Percentiles rank a stretch among this genome's conserved stretches.
Evolutionary conservation across 2,113 vertebrate genomes (phyloP).

Genomic region (Triplophysa rosa): DNA sequence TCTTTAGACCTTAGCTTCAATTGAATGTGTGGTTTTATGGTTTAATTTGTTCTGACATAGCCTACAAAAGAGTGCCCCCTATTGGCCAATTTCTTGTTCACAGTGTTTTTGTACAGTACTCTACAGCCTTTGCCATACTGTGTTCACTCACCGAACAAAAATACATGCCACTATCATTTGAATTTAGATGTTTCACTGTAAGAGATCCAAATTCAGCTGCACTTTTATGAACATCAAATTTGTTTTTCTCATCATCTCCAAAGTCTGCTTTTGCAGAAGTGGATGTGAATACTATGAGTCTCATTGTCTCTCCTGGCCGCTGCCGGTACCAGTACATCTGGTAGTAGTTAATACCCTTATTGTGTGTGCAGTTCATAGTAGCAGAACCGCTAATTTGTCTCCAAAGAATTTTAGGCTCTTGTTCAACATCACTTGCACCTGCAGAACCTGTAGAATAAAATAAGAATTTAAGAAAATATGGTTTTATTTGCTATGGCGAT

Average conservation of each 20-base stretch:
- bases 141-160: conserved; percentile 51
- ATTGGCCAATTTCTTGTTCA: too few species aligned
- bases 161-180: conserved; percentile 45
- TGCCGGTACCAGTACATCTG: conserved; percentile 71
- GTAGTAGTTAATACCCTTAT: background rate
- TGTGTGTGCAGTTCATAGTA: background rate
- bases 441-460: background rate
- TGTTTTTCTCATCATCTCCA: conserved; percentile 21
- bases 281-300: conserved; percentile 51
- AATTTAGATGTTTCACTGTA: conserved; percentile 43
- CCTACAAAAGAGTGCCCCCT: too few species aligned
- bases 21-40: too few species aligned
- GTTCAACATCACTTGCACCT: conserved; percentile 12
- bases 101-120: conserved; percentile 48
- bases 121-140: conserved; percentile 42
- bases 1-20: too few species aligned
- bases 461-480: background rate
- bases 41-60: too few species aligned
- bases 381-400: background rate
- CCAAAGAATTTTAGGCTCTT: conserved; percentile 16
- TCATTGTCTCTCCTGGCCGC: conserved; percentile 53
- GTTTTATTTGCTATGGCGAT: background rate
- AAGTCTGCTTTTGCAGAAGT: background rate
- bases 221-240: conserved; percentile 34
- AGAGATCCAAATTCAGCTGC: conserved; percentile 38